Evolutionary conservation across 2,888 invertebrate species (phyloP), one percentile per base, ranked within the genome.

Genomic region (Dorcus hopei): DNA sequence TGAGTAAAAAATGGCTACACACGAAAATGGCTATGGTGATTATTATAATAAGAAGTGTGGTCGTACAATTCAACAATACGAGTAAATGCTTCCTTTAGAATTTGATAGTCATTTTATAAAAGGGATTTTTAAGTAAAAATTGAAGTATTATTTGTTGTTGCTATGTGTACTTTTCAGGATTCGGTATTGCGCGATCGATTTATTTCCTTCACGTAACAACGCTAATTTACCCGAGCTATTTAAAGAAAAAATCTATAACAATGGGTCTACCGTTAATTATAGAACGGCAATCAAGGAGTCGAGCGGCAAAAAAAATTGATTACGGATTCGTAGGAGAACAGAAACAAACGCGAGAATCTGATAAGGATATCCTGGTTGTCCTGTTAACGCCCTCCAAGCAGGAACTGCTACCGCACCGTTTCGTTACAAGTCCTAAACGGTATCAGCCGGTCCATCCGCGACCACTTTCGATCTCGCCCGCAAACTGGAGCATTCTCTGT

Each of bases 391-490:
- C 61, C 65, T 49, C 62, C 61, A 65, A 74, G 68, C 72, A 75
- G 74, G 74, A 74, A 74, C 73, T 74, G 68, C 67, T 68, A 66
- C 47, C 41, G 54, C 45, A 45, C 38, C 45, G 38, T 23, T 53
- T 42, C 45, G 53, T 45, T 53, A 45, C 53, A 68, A 72, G 70
- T 71, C 70, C 71, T 65, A 73, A 74, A 74, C 50, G 58, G 63
- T 57, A 61, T 62, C 64, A 58, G 63, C 55, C 57, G 56, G 69
- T 70, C 74, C 73, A 74, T 75, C 74, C 73, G 72, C 70, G 68
- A 76, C 75, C 76, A 76, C 76, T 76, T 76, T 76, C 76, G 76
- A 74, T 74, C 74, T 74, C 74, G 52, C 59, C 60, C 50, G 59
- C 60, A 63, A 75, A 75, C 75, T 74, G 70, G 74, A 74, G 75